Conservation (phyloP, 1,140 invertebrate genomes). For the Akabosia matsudoensis region DNA sequence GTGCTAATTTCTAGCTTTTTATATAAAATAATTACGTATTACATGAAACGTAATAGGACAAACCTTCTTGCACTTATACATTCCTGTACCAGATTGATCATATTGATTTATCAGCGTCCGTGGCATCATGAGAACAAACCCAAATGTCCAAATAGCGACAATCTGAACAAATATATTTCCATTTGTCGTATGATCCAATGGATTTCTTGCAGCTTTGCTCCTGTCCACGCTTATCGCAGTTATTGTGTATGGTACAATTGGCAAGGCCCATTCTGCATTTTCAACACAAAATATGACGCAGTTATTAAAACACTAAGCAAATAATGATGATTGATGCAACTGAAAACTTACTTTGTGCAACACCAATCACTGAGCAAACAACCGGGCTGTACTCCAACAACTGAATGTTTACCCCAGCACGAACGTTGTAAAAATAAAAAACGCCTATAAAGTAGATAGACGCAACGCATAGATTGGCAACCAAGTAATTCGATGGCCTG, state of each 20-base stretch:
- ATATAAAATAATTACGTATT: background rate
- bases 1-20: background rate
- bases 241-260: constrained; percentile 32
- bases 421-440: constrained; percentile 11
- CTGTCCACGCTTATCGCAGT: constrained; percentile 33
- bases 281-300: background rate
- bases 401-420: background rate
- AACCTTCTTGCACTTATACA: constrained; percentile 28
- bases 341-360: constrained; percentile 2
- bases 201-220: constrained; percentile 34
- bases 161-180: constrained; percentile 23
- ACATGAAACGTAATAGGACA: background rate
- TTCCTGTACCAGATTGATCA: constrained; percentile 6
- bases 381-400: constrained; percentile 21
- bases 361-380: constrained; percentile 24
- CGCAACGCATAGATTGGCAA: constrained; percentile 38
- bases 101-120: constrained; percentile 22
- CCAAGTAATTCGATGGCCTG: constrained; percentile 35
- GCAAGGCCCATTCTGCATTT: constrained; percentile 12
- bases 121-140: constrained; percentile 14
- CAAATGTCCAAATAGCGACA: constrained; percentile 26
- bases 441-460: constrained; percentile 34
- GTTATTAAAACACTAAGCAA: background rate
- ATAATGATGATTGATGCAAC: too few species aligned
- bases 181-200: constrained; percentile 22